Conservation (phyloP, 2,113 vertebrate species). For the Corythornis cristatus region DNA sequence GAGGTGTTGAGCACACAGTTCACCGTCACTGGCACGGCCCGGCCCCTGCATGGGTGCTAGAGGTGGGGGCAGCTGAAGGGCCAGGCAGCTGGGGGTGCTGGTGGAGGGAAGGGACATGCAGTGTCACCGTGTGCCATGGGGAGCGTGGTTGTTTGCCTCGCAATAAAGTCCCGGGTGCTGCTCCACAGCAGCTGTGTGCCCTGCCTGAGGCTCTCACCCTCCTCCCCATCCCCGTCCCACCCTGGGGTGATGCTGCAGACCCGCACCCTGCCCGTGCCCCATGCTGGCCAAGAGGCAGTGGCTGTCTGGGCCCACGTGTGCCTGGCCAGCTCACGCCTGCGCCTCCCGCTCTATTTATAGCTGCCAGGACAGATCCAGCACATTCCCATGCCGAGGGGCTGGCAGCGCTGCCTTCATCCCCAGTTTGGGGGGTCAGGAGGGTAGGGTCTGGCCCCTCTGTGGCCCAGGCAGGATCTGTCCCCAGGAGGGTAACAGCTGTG, state of each 20-base stretch:
- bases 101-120: rapidly evolving
- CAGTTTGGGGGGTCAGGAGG: neutral
- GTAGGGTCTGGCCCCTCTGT: neutral
- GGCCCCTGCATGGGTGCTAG: conserved; percentile 20
- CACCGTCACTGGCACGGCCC: neutral
- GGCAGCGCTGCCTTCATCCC: neutral
- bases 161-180: conserved; percentile 5
- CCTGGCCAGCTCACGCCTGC: neutral
- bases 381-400: neutral
- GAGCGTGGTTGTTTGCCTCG: neutral
- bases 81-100: rapidly evolving
- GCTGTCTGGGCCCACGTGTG: neutral
- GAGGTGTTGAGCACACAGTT: conserved; percentile 22
- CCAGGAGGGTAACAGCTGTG: neutral
- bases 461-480: neutral
- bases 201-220: neutral
- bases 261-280: neutral
- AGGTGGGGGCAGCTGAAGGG: rapidly evolving
- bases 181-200: neutral
- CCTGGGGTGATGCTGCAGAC: neutral
- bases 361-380: neutral
- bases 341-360: conserved; percentile 7
- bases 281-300: neutral
- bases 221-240: rapidly evolving
- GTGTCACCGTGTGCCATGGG: rapidly evolving